Conservation (phyloP, 2,888 invertebrate species). For the Trichogramma dendrolimi region DNA sequence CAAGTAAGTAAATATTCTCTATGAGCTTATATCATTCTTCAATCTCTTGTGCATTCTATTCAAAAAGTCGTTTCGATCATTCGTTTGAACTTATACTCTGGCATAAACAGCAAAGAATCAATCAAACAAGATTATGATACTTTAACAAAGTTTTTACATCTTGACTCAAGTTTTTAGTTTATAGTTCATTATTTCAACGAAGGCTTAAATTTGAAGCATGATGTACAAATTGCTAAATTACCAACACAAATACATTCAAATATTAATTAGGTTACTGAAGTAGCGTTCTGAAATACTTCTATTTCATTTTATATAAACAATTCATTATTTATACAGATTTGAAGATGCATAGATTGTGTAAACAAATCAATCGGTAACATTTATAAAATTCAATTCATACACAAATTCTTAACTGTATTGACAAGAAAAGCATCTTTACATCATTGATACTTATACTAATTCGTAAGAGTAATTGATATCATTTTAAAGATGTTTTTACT, state of each 20-base stretch:
- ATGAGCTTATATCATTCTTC: constrained; percentile 14
- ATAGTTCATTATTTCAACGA: constrained; percentile 1
- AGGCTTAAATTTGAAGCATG: constrained; percentile 13
- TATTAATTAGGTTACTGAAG: neutral
- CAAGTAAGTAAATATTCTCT: constrained; percentile 18
- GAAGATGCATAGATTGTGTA: too few species aligned
- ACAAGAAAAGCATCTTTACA: constrained; percentile 9
- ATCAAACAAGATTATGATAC: constrained; percentile 2
- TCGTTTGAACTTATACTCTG: constrained; percentile 8
- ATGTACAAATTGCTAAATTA: constrained; percentile 1
- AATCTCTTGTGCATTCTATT: constrained; percentile 15
- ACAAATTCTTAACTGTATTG: too few species aligned
- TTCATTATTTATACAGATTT: neutral
- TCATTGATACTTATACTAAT: constrained; percentile 9
- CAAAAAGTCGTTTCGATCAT: neutral
- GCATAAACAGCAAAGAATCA: constrained; percentile 27
- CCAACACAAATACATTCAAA: neutral
- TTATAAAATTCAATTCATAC: too few species aligned
- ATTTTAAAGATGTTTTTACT: constrained; percentile 4
- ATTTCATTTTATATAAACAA: neutral
- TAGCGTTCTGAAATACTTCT: neutral
- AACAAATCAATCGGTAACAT: too few species aligned
- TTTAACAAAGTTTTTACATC: constrained; percentile 16
- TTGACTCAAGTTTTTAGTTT: neutral
- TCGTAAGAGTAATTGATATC: neutral